phyloP scores from a whole-genome alignment of 2,797 vertebrate species.

The Smutsia temminckii region DNA sequence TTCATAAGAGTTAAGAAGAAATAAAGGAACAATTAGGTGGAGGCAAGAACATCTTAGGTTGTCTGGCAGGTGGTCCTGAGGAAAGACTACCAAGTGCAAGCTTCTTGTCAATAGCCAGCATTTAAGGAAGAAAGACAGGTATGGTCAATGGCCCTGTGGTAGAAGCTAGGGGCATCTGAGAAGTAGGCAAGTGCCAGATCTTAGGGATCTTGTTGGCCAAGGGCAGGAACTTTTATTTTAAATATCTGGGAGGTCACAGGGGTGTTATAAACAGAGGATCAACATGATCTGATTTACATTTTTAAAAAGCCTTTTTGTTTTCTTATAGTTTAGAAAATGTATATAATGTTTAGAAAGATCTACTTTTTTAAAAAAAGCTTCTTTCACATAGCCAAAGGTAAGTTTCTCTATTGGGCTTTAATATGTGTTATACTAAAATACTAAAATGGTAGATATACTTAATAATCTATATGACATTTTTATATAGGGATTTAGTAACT shows the following conservation, averaged over 20 bases:
- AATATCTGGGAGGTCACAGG: neutral
- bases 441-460: slow-evolving; percentile 44
- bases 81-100: neutral
- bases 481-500: slow-evolving; percentile 25
- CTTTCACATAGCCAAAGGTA: neutral
- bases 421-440: slow-evolving; percentile 43
- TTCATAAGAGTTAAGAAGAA: neutral
- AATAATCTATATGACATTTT: neutral
- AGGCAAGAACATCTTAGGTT: neutral
- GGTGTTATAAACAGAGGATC: neutral
- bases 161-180: neutral
- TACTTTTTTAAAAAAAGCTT: neutral
- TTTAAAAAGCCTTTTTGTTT: slow-evolving; percentile 25
- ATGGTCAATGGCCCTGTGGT: neutral
- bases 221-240: slow-evolving; percentile 7
- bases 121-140: neutral
- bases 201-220: neutral
- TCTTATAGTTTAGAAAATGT: slow-evolving; percentile 24
- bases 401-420: slow-evolving; percentile 8
- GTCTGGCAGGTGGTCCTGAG: neutral
- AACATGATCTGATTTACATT: slow-evolving; percentile 8
- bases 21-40: neutral
- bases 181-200: neutral
- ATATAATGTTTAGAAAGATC: neutral
- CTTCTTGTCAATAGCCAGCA: neutral